phyloP scores from a whole-genome alignment of 2,888 invertebrate genomes.

The Apodemia hepburni region DNA sequence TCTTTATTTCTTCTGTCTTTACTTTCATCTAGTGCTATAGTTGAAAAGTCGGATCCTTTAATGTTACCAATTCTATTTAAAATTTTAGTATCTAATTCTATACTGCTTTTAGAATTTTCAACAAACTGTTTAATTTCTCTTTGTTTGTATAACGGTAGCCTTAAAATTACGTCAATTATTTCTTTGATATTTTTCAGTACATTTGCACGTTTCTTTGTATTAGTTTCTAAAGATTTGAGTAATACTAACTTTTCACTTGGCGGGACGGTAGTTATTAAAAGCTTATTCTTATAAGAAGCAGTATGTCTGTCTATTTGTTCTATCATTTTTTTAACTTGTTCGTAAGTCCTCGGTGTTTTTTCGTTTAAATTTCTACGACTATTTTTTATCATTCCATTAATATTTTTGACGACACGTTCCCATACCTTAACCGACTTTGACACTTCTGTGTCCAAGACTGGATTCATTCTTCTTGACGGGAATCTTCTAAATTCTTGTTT shows the following conservation, averaged over 20 bases:
- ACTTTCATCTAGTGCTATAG: constrained; percentile 7
- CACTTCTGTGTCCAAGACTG: constrained; percentile 31
- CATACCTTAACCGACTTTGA: constrained; percentile 58
- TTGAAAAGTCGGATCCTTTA: constrained; percentile 14
- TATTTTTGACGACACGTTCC: constrained; percentile 55
- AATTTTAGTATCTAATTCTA: constrained; percentile 46
- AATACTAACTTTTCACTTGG: constrained; percentile 46
- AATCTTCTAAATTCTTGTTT: constrained; percentile 44
- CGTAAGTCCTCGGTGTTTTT: constrained; percentile 40
- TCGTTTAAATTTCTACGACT: constrained; percentile 41
- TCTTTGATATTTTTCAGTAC: constrained; percentile 43
- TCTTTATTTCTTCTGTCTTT: constrained; percentile 16
- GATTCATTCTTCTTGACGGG: constrained; percentile 41
- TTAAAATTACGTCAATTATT: constrained; percentile 34
- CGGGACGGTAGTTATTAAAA: constrained; percentile 41
- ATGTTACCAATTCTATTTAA: constrained; percentile 35
- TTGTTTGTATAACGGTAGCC: constrained; percentile 37
- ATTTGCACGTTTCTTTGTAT: constrained; percentile 41
- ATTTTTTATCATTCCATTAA: constrained; percentile 37
- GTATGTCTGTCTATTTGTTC: constrained; percentile 41
- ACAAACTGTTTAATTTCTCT: constrained; percentile 46
- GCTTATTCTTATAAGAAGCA: constrained; percentile 48
- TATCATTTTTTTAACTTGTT: constrained; percentile 45
- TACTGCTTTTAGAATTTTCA: constrained; percentile 40
- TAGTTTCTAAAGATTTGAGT: constrained; percentile 50